Conservation (phyloP, 2,888 invertebrate species). For the Drosophila niveifrons region DNA sequence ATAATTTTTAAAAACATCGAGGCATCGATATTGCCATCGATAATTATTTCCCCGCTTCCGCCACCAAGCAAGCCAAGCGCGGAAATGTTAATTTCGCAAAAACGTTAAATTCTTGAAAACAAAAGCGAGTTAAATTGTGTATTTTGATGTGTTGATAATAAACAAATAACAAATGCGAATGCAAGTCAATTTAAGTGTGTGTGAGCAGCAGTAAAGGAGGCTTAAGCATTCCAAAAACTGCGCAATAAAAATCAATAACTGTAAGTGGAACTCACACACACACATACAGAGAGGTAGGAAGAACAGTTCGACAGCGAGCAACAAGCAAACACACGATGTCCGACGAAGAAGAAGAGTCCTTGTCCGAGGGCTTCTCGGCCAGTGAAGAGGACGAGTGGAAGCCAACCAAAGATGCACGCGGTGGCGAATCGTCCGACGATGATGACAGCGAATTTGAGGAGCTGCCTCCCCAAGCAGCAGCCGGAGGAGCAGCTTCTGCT, state of each 20-base stretch:
- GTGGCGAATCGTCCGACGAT: slow-evolving; percentile 84
- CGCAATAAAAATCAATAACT: slow-evolving; percentile 80
- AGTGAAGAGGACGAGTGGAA: slow-evolving; percentile 85
- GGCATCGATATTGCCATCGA: slow-evolving; percentile 29
- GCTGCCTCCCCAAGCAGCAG: slow-evolving; percentile 44
- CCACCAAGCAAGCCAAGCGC: slow-evolving; percentile 53
- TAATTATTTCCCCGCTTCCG: slow-evolving; percentile 21
- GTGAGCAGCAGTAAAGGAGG: not conserved
- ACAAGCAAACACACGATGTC: slow-evolving; percentile 84
- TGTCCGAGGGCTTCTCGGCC: slow-evolving; percentile 84
- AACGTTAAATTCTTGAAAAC: slow-evolving; percentile 46
- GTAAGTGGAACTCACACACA: slow-evolving; percentile 50
- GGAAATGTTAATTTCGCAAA: slow-evolving; percentile 71
- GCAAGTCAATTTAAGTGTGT: slow-evolving; percentile 1
- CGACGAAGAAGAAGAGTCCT: slow-evolving; percentile 82
- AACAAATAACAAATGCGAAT: not conserved
- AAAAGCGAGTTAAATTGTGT: not conserved
- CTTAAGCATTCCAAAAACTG: slow-evolving; percentile 55
- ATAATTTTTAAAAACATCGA: no score
- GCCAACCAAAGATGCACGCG: slow-evolving; percentile 72
- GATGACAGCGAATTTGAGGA: slow-evolving; percentile 84
- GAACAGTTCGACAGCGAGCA: slow-evolving; percentile 65
- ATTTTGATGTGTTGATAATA: not conserved
- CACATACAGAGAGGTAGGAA: slow-evolving; percentile 60
- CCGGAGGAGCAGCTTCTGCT: slow-evolving; percentile 21